These are phyloP conservation scores for Amblyjoppa proteus DNA, from an alignment of 2,888 invertebrate genomes.

Conservation along the genomic window DNA sequence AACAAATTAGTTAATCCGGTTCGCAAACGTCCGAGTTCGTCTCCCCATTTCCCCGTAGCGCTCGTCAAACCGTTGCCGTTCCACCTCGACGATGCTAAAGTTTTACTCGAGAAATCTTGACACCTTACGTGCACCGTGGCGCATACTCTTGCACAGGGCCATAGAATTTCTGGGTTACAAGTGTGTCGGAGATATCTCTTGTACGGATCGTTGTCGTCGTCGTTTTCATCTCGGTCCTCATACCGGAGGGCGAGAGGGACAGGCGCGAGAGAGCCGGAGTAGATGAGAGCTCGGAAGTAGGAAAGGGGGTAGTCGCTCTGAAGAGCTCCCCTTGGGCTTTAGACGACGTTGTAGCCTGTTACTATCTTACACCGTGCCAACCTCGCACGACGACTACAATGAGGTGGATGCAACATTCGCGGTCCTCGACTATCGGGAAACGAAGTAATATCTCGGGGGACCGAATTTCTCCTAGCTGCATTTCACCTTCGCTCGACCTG, in stretches of 20 bases:
- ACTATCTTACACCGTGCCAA: conserved; percentile 12
- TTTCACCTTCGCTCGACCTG: conserved; percentile 5
- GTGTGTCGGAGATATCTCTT: conserved; percentile 20
- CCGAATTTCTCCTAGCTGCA: conserved; percentile 7
- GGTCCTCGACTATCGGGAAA: conserved; percentile 18
- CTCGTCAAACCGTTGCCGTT: not conserved
- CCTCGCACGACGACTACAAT: not conserved
- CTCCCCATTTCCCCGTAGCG: not conserved
- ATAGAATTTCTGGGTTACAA: conserved; percentile 70
- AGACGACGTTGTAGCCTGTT: conserved; percentile 17
- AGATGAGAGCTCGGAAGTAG: conserved; percentile 11
- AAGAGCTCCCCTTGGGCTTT: conserved; percentile 30
- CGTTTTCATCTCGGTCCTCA: not conserved
- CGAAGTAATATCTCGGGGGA: conserved; percentile 13
- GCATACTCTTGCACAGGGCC: conserved; percentile 67
- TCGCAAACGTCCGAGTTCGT: not conserved
- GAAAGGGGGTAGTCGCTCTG: conserved; percentile 23
- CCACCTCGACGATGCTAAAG: not conserved
- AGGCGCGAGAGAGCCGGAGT: conserved; percentile 3
- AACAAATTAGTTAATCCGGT: not conserved
- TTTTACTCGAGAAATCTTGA: conserved; percentile 33
- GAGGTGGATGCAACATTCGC: conserved; percentile 10
- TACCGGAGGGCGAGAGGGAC: not conserved
- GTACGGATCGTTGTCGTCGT: conserved; percentile 20
- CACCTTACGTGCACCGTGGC: conserved; percentile 68